Conservation (phyloP, 2,797 vertebrate species). For the Rhinella marina region DNA sequence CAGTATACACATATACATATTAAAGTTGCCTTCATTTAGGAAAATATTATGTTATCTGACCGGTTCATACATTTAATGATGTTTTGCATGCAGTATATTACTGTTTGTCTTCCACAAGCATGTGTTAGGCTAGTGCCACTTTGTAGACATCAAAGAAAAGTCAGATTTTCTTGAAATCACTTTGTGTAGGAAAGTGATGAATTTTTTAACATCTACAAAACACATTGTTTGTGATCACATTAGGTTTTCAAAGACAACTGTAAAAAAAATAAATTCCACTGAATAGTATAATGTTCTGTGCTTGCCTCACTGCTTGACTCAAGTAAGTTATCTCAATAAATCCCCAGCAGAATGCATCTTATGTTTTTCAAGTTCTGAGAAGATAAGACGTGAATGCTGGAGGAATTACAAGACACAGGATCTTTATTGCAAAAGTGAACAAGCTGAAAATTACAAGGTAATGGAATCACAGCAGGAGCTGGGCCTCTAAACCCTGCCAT, state of each 20-base stretch:
- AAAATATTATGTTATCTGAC: too few relatives aligned
- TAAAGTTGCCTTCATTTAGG: too few relatives aligned
- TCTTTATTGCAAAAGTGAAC: slow-evolving; percentile 78
- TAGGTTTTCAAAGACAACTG: slow-evolving; percentile 73
- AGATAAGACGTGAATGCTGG: slow-evolving; percentile 75
- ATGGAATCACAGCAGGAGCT: slow-evolving; percentile 76
- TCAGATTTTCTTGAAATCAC: slow-evolving; percentile 67
- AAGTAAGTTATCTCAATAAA: slow-evolving; percentile 78
- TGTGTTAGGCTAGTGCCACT: slow-evolving; percentile 42
- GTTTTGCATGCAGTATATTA: neutral
- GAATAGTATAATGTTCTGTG: slow-evolving; percentile 71
- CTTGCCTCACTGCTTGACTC: slow-evolving; percentile 77
- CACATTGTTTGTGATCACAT: slow-evolving; percentile 75
- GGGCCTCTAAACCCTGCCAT: slow-evolving; percentile 73
- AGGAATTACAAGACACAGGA: slow-evolving; percentile 78
- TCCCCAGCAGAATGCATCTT: slow-evolving; percentile 77
- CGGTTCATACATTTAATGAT: neutral
- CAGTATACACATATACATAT: too few relatives aligned
- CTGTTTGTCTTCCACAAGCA: slow-evolving; percentile 10
- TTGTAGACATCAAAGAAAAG: slow-evolving; percentile 70
- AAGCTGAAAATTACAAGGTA: slow-evolving; percentile 83
- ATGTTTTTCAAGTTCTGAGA: slow-evolving; percentile 72
- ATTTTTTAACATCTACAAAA: slow-evolving; percentile 75
- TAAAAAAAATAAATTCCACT: slow-evolving; percentile 71
- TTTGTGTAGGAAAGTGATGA: slow-evolving; percentile 70